phyloP scores from a whole-genome alignment of 1,140 invertebrate species.

The Drosophila biarmipes region DNA sequence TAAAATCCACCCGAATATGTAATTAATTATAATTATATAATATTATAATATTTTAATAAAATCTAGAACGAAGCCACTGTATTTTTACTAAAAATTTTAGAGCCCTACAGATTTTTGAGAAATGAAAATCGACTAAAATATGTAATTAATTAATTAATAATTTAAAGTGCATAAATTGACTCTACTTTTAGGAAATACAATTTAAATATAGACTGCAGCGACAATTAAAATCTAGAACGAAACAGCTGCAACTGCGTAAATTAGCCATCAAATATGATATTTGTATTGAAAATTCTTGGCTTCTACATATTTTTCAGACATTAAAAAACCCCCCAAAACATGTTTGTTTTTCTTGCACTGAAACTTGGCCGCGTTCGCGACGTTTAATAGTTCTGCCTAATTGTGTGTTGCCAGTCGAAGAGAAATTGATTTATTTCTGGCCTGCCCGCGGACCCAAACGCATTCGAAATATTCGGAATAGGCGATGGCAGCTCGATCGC shows the following conservation, averaged over 20 bases:
- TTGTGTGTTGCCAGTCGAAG: constrained; percentile 1
- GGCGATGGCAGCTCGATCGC: neutral
- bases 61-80: too few relatives aligned
- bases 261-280: neutral
- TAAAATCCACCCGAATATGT: too few relatives aligned
- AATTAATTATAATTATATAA: too few relatives aligned
- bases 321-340: neutral
- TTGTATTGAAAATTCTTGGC: neutral
- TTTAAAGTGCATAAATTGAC: too few relatives aligned
- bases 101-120: too few relatives aligned
- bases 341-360: neutral
- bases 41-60: too few relatives aligned
- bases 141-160: too few relatives aligned
- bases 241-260: neutral
- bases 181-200: too few relatives aligned
- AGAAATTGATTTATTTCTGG: constrained; percentile 25
- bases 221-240: neutral
- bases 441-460: neutral
- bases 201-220: too few relatives aligned
- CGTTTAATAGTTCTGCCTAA: constrained; percentile 8
- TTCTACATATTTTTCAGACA: neutral
- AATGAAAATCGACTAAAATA: too few relatives aligned
- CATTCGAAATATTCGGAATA: constrained; percentile 1
- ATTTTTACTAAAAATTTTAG: too few relatives aligned
- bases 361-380: neutral